Evolutionary conservation across 1,140 invertebrate genomes (phyloP).

Genomic region (Eueides isabella): DNA sequence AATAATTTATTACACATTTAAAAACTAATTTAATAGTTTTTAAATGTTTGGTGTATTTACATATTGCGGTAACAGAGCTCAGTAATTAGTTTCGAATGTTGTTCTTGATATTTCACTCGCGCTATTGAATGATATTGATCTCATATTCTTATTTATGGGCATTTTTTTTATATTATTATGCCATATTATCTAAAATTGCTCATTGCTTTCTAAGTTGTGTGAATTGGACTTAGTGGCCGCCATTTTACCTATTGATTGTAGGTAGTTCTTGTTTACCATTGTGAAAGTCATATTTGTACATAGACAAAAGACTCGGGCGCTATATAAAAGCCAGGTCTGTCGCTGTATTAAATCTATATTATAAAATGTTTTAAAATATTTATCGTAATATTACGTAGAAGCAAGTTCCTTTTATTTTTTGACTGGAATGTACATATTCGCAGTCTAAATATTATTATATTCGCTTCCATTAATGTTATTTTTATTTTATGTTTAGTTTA

Average conservation of each 20-base stretch:
- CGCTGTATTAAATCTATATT: constrained; percentile 21
- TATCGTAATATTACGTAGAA: constrained; percentile 39
- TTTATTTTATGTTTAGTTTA: constrained; percentile 50
- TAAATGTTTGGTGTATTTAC: too few relatives aligned
- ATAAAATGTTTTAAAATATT: constrained; percentile 31
- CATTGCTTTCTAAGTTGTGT: constrained; percentile 56
- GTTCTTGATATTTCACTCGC: constrained; percentile 20
- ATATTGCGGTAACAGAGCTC: constrained; percentile 14
- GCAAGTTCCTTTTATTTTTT: constrained; percentile 42
- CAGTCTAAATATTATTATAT: constrained; percentile 41
- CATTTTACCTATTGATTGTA: constrained; percentile 20
- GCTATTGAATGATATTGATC: constrained; percentile 70
- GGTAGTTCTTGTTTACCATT: constrained; percentile 34
- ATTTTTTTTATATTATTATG: constrained; percentile 64
- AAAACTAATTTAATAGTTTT: background rate
- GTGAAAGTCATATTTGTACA: constrained; percentile 35
- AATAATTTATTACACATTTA: background rate
- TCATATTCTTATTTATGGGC: constrained; percentile 73
- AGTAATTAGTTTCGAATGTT: constrained; percentile 8
- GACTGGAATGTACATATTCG: constrained; percentile 37
- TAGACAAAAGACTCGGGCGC: constrained; percentile 12
- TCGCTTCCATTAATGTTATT: constrained; percentile 71
- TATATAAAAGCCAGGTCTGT: constrained; percentile 21
- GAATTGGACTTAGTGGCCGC: constrained; percentile 15
- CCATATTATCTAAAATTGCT: constrained; percentile 68